phyloP scores from a whole-genome alignment of 2,888 invertebrate genomes.

The Trypoxylon attenuatum region DNA sequence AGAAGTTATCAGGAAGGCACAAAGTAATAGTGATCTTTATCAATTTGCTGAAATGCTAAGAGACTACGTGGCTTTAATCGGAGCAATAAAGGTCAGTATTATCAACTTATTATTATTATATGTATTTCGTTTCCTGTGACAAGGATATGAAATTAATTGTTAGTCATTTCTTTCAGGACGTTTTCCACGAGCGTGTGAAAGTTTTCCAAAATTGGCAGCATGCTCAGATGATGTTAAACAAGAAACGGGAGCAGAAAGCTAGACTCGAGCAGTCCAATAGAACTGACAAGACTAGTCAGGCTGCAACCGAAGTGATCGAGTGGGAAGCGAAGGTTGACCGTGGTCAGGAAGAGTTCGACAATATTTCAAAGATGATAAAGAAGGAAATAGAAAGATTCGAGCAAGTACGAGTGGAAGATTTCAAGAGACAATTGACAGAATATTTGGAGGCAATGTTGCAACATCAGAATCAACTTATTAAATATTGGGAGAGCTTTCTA shows the following conservation, averaged over 20 bases:
- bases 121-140: background rate
- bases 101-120: background rate
- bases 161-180: slow-evolving; percentile 76
- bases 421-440: slow-evolving; percentile 90
- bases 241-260: slow-evolving; percentile 94
- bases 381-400: slow-evolving; percentile 96
- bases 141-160: slow-evolving; percentile 1
- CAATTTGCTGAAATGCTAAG: slow-evolving; percentile 95
- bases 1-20: slow-evolving; percentile 90
- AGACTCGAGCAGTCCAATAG: slow-evolving; percentile 93
- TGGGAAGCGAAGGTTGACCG: slow-evolving; percentile 98
- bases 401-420: slow-evolving; percentile 89
- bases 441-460: slow-evolving; percentile 96
- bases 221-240: slow-evolving; percentile 94
- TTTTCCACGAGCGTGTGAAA: slow-evolving; percentile 84
- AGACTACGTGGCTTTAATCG: slow-evolving; percentile 94
- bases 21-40: slow-evolving; percentile 96
- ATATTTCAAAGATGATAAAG: slow-evolving; percentile 94
- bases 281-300: slow-evolving; percentile 91
- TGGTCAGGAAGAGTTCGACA: slow-evolving; percentile 96
- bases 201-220: slow-evolving; percentile 99
- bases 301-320: slow-evolving; percentile 94
- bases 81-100: slow-evolving; percentile 85
- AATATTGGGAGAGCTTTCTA: slow-evolving; percentile 96
- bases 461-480: slow-evolving; percentile 94